phyloP scores from a whole-genome alignment of 1,140 invertebrate genomes.

The Hycleus phaleratus region DNA sequence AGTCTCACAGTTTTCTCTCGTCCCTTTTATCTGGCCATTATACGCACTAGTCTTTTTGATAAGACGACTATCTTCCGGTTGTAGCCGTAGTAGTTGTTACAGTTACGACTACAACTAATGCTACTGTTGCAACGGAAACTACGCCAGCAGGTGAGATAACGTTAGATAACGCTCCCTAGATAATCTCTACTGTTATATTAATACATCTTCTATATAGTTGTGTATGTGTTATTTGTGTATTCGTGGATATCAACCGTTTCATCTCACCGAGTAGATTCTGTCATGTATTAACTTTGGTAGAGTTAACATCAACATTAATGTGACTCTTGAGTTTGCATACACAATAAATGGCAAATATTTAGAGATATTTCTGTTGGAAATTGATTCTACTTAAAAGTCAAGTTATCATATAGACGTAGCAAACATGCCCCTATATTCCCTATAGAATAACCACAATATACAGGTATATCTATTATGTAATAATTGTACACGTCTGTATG shows the following conservation, averaged over 20 bases:
- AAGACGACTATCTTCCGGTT: not conserved
- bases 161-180: not conserved
- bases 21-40: not conserved
- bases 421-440: constrained; percentile 18
- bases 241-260: not conserved
- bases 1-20: not conserved
- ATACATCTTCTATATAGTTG: not conserved
- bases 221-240: not conserved
- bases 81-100: not conserved
- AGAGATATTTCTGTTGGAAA: not conserved
- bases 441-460: constrained; percentile 15
- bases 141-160: not conserved
- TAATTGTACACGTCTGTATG: constrained; percentile 1
- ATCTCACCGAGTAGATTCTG: not conserved
- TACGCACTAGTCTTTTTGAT: not conserved
- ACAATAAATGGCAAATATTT: not conserved
- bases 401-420: not conserved
- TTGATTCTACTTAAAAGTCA: not conserved
- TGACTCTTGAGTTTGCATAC: not conserved
- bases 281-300: not conserved
- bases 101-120: too few species aligned
- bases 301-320: not conserved
- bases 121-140: not conserved
- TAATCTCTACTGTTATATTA: not conserved
- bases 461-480: constrained; percentile 17